Conservation (phyloP, 2,888 invertebrate genomes). For the Ophion ventricosus region DNA sequence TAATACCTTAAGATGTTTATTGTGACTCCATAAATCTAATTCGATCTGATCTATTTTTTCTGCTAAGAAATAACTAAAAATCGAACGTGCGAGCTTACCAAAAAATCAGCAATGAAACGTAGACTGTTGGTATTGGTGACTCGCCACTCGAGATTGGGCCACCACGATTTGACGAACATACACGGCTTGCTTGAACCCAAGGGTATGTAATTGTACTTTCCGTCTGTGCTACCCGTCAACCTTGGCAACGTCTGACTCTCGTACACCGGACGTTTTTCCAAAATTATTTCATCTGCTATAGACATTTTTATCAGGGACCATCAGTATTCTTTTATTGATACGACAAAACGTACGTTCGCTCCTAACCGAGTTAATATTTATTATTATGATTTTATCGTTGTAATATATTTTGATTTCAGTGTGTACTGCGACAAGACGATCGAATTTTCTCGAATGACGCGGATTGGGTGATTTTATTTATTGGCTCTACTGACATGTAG, state of each 20-base stretch:
- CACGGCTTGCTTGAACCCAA: conserved; percentile 87
- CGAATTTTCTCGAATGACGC: too few relatives aligned
- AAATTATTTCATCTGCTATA: conserved; percentile 73
- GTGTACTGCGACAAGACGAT: too few relatives aligned
- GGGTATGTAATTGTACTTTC: conserved; percentile 83
- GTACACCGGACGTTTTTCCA: conserved; percentile 69
- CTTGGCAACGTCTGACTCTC: conserved; percentile 82
- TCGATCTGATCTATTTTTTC: too few relatives aligned
- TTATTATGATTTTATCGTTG: neutral
- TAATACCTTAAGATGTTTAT: too few relatives aligned
- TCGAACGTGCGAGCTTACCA: conserved; percentile 84
- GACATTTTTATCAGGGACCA: neutral
- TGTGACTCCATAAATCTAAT: too few relatives aligned
- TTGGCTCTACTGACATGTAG: neutral
- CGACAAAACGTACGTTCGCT: neutral
- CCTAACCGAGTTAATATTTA: neutral
- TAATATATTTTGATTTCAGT: neutral
- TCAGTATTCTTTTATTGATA: neutral
- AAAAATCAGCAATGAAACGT: conserved; percentile 85
- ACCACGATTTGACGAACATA: conserved; percentile 86
- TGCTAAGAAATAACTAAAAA: neutral
- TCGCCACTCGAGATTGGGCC: conserved; percentile 88
- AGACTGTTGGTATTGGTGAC: conserved; percentile 89
- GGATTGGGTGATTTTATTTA: neutral
- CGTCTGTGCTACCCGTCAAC: conserved; percentile 83